Conservation (phyloP, 2,113 vertebrate genomes). For the Oxyruncus cristatus region DNA sequence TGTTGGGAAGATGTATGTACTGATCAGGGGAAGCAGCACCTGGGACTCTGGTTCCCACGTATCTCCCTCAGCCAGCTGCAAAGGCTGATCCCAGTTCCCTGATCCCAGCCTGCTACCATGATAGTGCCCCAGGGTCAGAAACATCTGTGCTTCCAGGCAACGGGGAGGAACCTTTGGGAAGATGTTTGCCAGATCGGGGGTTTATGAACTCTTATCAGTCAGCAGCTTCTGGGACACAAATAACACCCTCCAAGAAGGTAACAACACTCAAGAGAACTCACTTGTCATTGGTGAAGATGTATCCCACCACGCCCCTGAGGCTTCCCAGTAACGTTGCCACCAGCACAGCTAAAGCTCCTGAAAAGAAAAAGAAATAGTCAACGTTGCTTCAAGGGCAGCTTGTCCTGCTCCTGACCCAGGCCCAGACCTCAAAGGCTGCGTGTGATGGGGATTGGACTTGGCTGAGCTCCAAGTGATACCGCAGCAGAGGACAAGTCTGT, state of each 20-base stretch:
- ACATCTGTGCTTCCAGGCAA: background rate
- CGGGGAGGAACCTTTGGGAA: background rate
- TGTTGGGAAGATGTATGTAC: conserved; percentile 9
- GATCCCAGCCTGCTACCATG: background rate
- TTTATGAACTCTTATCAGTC: background rate
- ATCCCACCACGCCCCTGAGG: conserved; percentile 79
- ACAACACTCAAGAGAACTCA: conserved; percentile 54
- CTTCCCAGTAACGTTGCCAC: conserved; percentile 71
- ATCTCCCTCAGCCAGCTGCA: background rate
- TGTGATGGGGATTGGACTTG: background rate
- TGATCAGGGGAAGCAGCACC: background rate
- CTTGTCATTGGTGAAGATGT: conserved; percentile 84
- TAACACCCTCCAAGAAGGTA: background rate
- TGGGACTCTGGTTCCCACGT: background rate
- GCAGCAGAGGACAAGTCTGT: background rate
- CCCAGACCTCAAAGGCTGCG: background rate
- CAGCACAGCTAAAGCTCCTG: conserved; percentile 75
- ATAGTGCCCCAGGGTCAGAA: background rate
- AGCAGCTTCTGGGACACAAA: background rate
- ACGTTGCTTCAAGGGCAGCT: background rate
- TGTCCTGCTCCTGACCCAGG: background rate
- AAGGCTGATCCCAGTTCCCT: background rate
- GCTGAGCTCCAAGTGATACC: background rate
- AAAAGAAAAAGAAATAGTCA: background rate
- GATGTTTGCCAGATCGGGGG: rapidly evolving